Base-by-base conservation (phyloP, 2,797 vertebrate species). In the Semaprochilodus insignis region DNA sequence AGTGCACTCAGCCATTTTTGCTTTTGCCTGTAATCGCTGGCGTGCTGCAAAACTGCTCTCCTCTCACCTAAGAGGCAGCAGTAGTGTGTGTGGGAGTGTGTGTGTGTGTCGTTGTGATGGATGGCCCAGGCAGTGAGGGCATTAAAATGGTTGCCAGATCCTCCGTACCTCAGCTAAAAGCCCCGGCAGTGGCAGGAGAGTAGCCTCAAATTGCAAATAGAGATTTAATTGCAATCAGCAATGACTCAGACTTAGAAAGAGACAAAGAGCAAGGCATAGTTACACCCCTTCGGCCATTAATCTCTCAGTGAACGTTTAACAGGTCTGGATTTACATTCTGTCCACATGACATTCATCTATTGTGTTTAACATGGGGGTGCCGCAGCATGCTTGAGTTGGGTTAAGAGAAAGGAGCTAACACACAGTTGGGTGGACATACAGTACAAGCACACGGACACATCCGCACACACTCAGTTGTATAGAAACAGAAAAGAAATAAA, bases 141-240 rank as follows among this genome's bases (percentile, higher is more conserved):
- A 93, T 94, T 94, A 91, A 93, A 75, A 89, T 91, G 88, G 88
- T 87, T 90, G 90, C 88, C 90, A 93, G 90, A 92, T 87, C 90
- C 91, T 90, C 90, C 91, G 89, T 89, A 90, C 91, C 89, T 92
- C 92, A 93, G 92, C 87, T 60, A 57, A 84, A 85, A 67, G 23
- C 27, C 1, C 67, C 40, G 31, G 62, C 72, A 27, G 21, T 66
- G 63, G 71, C 60, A 76, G 88, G 87, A 91, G 91, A 87, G 89
- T 85, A 85, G n/a, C 62, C 85, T 88, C 79, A 88, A 89, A 91
- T 88, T 91, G 88, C 88, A 83, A 89, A 93, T 89, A 88, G 3
- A 82, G 88, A 87, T 90, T 92, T 93, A 93, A 95, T 93, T 93
- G 92, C 91, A 91, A 94, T 94, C 89, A 89, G 89, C 85, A 80